Conservation (phyloP, 2,888 invertebrate species). For the Craniophora ligustri region DNA sequence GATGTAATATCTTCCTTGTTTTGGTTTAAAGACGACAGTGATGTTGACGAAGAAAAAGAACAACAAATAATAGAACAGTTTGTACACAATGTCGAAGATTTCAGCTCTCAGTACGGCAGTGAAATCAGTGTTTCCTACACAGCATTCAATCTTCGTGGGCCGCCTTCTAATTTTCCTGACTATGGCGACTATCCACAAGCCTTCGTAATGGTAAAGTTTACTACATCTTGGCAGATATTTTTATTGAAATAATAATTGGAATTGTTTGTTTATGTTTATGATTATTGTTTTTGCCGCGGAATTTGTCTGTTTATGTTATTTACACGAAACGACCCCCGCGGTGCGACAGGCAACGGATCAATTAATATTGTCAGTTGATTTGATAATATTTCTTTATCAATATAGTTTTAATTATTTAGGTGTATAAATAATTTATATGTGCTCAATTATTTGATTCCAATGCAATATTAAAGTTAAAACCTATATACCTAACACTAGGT, state of each 20-base stretch:
- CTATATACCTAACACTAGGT: no score
- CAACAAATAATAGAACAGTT: conserved; percentile 91
- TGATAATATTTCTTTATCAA: neutral
- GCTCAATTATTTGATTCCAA: no score
- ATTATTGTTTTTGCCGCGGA: conserved; percentile 14
- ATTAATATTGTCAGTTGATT: neutral
- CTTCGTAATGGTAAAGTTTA: conserved; percentile 93
- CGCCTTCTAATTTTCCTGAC: conserved; percentile 94
- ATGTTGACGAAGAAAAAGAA: conserved; percentile 70
- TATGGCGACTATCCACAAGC: conserved; percentile 97
- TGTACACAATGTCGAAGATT: conserved; percentile 93
- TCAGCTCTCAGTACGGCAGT: conserved; percentile 97
- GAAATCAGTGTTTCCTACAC: conserved; percentile 96
- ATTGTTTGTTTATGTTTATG: neutral
- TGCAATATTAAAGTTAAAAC: no score
- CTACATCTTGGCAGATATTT: conserved; percentile 13
- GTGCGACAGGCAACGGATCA: neutral
- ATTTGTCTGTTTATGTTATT: conserved; percentile 4
- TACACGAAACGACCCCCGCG: neutral
- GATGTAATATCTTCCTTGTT: conserved; percentile 81
- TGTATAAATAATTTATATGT: no score
- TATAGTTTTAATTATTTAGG: no score
- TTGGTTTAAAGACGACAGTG: conserved; percentile 76
- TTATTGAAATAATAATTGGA: neutral
- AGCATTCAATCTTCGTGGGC: conserved; percentile 95